Evolutionary conservation across 2,888 invertebrate species (phyloP).

Genomic region (Dioctria linearis): DNA sequence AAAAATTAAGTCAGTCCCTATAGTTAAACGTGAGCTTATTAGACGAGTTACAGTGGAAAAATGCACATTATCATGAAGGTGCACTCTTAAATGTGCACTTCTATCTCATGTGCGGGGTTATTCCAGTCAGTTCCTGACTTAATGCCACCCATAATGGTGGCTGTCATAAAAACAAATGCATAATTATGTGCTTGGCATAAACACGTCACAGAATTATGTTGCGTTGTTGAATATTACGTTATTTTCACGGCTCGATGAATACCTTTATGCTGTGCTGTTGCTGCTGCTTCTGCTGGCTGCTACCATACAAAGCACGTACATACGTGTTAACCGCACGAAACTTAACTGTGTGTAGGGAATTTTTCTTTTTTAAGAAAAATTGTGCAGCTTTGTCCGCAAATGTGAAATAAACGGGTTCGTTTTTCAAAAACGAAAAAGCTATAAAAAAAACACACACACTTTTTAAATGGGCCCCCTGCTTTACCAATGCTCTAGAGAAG

Average conservation of each 20-base stretch:
- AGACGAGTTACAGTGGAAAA: slow-evolving; percentile 39
- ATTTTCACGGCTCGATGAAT: slow-evolving; percentile 49
- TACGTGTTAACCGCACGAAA: slow-evolving; percentile 36
- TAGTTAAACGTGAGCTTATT: slow-evolving; percentile 18
- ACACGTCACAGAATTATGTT: slow-evolving; percentile 48
- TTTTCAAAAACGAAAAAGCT: too few species aligned
- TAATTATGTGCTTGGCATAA: slow-evolving; percentile 55
- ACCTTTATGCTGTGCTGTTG: slow-evolving; percentile 2
- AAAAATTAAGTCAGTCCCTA: too few species aligned
- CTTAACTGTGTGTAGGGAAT: slow-evolving; percentile 27
- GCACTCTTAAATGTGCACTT: slow-evolving; percentile 19
- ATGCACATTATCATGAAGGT: slow-evolving; percentile 33
- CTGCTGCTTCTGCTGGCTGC: background rate
- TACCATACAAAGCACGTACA: slow-evolving; percentile 17
- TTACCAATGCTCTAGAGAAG: background rate
- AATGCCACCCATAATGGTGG: slow-evolving; percentile 47
- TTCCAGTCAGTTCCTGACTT: slow-evolving; percentile 36
- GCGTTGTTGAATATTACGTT: slow-evolving; percentile 49
- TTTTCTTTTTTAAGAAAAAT: background rate
- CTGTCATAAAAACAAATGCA: slow-evolving; percentile 54
- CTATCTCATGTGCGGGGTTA: background rate
- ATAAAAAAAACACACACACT: too few species aligned
- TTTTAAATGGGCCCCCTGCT: slow-evolving; percentile 6
- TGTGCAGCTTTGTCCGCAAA: background rate
- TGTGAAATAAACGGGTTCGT: background rate